Conservation (phyloP, 2,113 vertebrate genomes). For the Entelurus aequoreus region DNA sequence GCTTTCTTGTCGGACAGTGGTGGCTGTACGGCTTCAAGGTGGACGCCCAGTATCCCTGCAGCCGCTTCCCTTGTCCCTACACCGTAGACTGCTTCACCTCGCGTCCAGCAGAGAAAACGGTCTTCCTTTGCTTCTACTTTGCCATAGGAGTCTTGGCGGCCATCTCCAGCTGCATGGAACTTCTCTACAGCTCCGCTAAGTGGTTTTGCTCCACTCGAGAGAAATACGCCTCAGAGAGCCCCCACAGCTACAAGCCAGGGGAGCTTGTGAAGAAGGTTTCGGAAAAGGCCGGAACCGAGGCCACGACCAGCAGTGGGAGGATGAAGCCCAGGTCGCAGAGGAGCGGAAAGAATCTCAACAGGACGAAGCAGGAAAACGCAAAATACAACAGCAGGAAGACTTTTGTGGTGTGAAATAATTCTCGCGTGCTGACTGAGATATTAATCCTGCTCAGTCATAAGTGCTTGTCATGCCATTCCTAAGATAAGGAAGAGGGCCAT, state of each 20-base stretch:
- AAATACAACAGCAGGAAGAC: constrained; percentile 19
- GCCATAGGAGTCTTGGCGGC: constrained; percentile 78
- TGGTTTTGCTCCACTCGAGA: constrained; percentile 37
- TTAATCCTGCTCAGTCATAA: not conserved
- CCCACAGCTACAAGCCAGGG: not conserved
- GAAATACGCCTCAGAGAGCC: not conserved
- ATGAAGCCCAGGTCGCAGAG: constrained; percentile 16
- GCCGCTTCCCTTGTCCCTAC: constrained; percentile 81
- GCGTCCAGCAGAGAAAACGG: constrained; percentile 85
- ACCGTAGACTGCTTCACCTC: constrained; percentile 90
- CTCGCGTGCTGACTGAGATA: not conserved
- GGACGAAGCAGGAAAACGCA: constrained; percentile 14
- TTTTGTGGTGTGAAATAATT: constrained; percentile 31
- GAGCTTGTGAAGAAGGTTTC: not conserved
- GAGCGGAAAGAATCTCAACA: constrained; percentile 25
- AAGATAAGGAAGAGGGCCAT: too few species aligned
- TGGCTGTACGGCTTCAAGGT: constrained; percentile 84
- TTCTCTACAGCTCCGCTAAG: constrained; percentile 76
- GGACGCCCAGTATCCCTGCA: constrained; percentile 79
- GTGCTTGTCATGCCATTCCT: not conserved
- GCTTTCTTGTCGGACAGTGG: constrained; percentile 80
- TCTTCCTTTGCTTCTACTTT: constrained; percentile 92
- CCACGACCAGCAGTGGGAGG: not conserved
- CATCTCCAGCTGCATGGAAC: constrained; percentile 76
- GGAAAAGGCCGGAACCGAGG: not conserved